Base-by-base conservation (phyloP, 2,888 invertebrate genomes). In the Monoplex corrugatus region DNA sequence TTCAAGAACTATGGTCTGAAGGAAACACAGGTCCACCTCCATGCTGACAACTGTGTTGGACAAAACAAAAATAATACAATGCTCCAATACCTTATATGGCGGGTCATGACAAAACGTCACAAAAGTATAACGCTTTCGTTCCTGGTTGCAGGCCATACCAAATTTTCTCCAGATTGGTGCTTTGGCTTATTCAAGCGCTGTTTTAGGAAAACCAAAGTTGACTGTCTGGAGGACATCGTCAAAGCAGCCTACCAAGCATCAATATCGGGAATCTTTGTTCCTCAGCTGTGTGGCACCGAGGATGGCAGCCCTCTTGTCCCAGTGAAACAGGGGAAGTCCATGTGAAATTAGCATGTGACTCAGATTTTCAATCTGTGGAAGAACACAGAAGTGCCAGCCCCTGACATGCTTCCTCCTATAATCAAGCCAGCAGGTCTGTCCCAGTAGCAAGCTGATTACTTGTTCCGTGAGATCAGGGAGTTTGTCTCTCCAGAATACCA, bases 91-190 rank as follows among this genome's bases (percentile, higher is more conserved):
- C 38, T 86, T 19, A 28, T 88, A 40, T 91, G 90, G 92, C 28
- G 90, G 8, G 63, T 84, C 2, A 28, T 88, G 13, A 87, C 40
- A 10, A 83, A 87, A 6, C 44, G 78, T 6, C 89, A 91, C 40
- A 13, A 35, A 0, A 38, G 35, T 0, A 87, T 90, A 16, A 44
- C 68, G 0, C 57, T 89, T 0, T 86, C 57, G 13, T 90, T 90
- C 44, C 44, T 91, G 45, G 23, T 89, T 32, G 78, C 88, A 2
- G 91, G 91, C 13, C 91, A 91, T 78, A 90, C 89, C 28, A 91
- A 90, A 23, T 91, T 90, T 57, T 63, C 86, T 3, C 91, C 89
- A 8, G 91, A 91, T 50, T 89, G 90, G 84, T 90, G 88, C 35
- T 90, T 91, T 44, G 91, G 91, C 3, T 35, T 92, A 1, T 68